phyloP scores from a whole-genome alignment of 1,140 invertebrate genomes.

The Chironomus tepperi region DNA sequence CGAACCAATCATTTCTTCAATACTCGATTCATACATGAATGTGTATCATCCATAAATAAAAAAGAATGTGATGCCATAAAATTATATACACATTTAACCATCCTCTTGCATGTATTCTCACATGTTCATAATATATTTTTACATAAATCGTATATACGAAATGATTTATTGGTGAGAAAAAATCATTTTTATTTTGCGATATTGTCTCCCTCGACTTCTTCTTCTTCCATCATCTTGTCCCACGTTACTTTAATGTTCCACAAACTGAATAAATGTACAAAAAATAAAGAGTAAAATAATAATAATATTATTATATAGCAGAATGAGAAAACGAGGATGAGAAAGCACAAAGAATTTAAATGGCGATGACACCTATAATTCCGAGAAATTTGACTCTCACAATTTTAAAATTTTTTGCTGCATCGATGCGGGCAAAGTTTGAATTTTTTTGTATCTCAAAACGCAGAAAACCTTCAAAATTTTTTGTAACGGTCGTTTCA shows the following conservation, averaged over 20 bases:
- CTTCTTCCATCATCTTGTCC: too few relatives aligned
- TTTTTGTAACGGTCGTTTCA: too few relatives aligned
- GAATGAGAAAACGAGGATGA: background rate
- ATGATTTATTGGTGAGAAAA: conserved; percentile 22
- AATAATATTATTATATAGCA: background rate
- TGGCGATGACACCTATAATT: conserved; percentile 18
- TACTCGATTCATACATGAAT: too few relatives aligned
- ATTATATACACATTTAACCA: background rate
- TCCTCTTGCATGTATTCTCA: too few relatives aligned
- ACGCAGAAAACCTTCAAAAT: too few relatives aligned
- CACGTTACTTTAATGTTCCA: too few relatives aligned
- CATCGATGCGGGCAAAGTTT: background rate
- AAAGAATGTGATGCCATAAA: background rate
- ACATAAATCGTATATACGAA: background rate
- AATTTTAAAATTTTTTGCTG: background rate
- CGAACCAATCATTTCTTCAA: background rate
- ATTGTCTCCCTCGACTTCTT: background rate
- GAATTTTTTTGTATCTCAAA: too few relatives aligned
- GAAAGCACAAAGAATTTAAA: conserved; percentile 16
- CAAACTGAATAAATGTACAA: too few relatives aligned
- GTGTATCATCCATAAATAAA: background rate
- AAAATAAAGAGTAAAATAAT: too few relatives aligned
- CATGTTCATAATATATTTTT: background rate
- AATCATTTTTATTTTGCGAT: background rate
- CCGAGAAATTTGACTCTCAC: conserved; percentile 8